Evolutionary conservation across 2,888 invertebrate genomes (phyloP).

Genomic region (Uropetala carovei): DNA sequence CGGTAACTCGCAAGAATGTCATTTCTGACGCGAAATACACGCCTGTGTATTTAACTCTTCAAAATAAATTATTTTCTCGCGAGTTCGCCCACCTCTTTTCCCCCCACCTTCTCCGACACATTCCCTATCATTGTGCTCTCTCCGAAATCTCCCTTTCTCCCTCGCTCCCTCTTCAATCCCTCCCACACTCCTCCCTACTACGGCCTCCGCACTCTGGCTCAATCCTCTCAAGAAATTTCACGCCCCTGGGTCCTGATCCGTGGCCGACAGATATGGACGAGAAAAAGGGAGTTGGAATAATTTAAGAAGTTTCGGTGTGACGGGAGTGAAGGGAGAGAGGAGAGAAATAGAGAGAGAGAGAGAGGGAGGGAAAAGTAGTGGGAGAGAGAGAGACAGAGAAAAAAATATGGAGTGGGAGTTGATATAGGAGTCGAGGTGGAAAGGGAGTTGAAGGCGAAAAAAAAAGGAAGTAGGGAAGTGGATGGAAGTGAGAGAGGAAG

Average conservation of each 20-base stretch:
- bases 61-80: not conserved
- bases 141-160: not conserved
- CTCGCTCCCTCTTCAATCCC: not conserved
- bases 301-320: constrained; percentile 44
- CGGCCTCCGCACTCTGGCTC: not conserved
- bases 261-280: constrained; percentile 51
- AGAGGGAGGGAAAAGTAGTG: not conserved
- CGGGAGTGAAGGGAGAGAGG: not conserved
- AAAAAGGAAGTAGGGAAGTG: not conserved
- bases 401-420: not conserved
- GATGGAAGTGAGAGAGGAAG: not conserved
- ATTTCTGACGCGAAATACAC: no score
- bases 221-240: constrained; percentile 48
- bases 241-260: constrained; percentile 36
- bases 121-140: not conserved
- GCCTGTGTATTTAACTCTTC: not conserved
- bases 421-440: not conserved
- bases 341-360: not conserved
- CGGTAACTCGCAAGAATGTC: no score
- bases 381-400: not conserved
- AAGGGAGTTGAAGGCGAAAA: not conserved
- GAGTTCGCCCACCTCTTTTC: not conserved
- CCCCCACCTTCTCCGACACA: not conserved
- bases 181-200: not conserved
- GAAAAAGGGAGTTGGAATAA: constrained; percentile 40